Evolutionary conservation across 2,888 invertebrate genomes (phyloP), one percentile per base, ranked within the genome.

Genomic region (Chrysotoxum bicinctum): DNA sequence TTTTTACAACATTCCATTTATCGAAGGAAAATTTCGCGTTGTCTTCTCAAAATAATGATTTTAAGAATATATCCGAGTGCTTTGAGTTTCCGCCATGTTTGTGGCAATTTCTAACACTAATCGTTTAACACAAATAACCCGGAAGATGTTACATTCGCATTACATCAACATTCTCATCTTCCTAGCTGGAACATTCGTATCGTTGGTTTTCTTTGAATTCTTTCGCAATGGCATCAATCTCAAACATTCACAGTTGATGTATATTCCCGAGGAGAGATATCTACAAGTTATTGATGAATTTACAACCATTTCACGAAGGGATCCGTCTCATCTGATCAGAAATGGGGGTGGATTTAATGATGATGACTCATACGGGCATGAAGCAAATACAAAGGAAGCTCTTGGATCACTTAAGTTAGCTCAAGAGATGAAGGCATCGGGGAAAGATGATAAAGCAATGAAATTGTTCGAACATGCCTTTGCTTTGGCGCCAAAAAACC

Each of bases 401-500:
- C 93, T 97, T n/a, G 95, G 95, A 45, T 96, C 97, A 0, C 91
- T 98, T 70, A 95, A 96, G 87, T 94, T 97, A 56, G 98, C 98
- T 0, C 91, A 97, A 87, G 97, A 97, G 87, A 97, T 98, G 95
- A 95, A 96, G 89, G 93, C 94, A 68, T 93, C 94, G 45, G 97
- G 97, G 5, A 98, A 98, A 90, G 92, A 94, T 69, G 96, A 96
- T 70, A 98, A 98, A 92, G 98, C 98, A 0, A 92, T 95, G 43
- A 96, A 96, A 90, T 91, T 98, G 35, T 96, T 97, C 90, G 95
- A 98, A 92, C 98, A 99, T 92, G 98, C 98, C 0, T 94, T 97
- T 76, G 97, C 97, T 0, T 93, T 99, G 48, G 97, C 98, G 14
- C 99, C 99, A 0, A 95, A 95, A 88, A 97, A 99, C 92, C 97